These are phyloP conservation scores for Penaeus indicus DNA, from an alignment of 1,140 invertebrate genomes.

Conservation along the genomic window DNA sequence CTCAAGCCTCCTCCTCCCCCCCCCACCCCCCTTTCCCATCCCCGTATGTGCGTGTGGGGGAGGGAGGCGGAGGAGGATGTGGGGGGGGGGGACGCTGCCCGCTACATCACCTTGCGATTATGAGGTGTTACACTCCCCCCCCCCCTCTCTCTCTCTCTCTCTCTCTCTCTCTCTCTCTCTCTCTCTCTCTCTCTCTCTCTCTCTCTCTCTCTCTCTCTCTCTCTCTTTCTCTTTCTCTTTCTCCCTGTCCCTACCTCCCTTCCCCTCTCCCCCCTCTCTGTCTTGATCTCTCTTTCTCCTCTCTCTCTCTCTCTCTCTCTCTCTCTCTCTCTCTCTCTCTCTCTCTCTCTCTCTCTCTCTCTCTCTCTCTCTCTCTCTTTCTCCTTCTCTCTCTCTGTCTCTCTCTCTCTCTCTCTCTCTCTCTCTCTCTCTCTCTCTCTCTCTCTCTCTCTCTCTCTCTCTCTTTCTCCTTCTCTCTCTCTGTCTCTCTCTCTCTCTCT, in stretches of 20 bases:
- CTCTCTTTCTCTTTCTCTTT: not conserved
- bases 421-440: not conserved
- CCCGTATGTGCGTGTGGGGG: too few species aligned
- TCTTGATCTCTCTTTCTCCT: too few species aligned
- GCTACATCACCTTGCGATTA: too few species aligned
- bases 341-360: constrained; percentile 25
- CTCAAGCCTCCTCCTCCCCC: too few species aligned
- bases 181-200: constrained; percentile 18
- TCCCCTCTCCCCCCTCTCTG: not conserved
- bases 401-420: constrained; percentile 13
- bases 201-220: not conserved
- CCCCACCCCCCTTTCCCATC: too few species aligned
- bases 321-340: not conserved
- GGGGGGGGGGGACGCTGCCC: too few species aligned
- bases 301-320: too few species aligned
- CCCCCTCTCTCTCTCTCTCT: not conserved
- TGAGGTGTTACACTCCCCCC: too few species aligned
- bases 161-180: constrained; percentile 22
- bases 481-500: not conserved
- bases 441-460: not conserved
- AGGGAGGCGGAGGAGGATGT: too few species aligned
- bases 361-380: constrained; percentile 22
- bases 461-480: too few species aligned
- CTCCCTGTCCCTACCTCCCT: not conserved
- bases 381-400: not conserved